Evolutionary conservation across 1,140 invertebrate genomes (phyloP), one percentile per base, ranked within the genome.

Genomic region (Drosophila chauvacae): DNA sequence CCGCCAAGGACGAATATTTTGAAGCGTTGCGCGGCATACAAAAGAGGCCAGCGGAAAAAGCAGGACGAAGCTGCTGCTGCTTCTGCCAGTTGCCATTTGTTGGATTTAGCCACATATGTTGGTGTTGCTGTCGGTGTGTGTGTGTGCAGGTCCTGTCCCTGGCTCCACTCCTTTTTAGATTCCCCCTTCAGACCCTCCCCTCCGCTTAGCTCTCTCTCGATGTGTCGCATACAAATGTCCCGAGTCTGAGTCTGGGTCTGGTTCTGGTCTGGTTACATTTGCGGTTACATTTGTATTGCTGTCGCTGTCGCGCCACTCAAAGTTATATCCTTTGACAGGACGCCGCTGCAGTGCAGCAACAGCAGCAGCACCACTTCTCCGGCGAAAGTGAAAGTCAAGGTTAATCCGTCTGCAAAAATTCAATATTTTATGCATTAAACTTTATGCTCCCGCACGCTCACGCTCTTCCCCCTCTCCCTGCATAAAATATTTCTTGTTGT

Each of bases 361-460:
- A 64, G 18, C 62, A 53, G 39, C 48, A 53, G n/a, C 62, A 63
- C 37, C 56, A 62, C 62, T 65, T 18, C 66, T 70, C 66, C 62
- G 53, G 14, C 65, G 88, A 92, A 92, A 92, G 91, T 92, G 91
- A 92, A 92, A 92, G 91, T 92, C 91, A 92, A 92, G 91, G 91
- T 92, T 92, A 92, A 92, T 92, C 91, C 85, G 88, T 92, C 82
- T 92, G 91, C 90, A 86, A 91, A 91, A 91, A 91, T 91, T 91
- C 85, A 91, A 91, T 91, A 91, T 86, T 91, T 91, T 90, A 90
- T 91, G 85, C 88, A 91, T 91, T 91, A 85, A 91, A 91, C 66
- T 91, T 91, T 80, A 81, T 91, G 80, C 73, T 69, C 56, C 28
- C 35, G 62, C 51, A 59, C 66, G n/a, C 37, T 45, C 35, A 44